phyloP scores from a whole-genome alignment of 35 echinoderm and acorn worm species.

The Apostichopus japonicus region DNA sequence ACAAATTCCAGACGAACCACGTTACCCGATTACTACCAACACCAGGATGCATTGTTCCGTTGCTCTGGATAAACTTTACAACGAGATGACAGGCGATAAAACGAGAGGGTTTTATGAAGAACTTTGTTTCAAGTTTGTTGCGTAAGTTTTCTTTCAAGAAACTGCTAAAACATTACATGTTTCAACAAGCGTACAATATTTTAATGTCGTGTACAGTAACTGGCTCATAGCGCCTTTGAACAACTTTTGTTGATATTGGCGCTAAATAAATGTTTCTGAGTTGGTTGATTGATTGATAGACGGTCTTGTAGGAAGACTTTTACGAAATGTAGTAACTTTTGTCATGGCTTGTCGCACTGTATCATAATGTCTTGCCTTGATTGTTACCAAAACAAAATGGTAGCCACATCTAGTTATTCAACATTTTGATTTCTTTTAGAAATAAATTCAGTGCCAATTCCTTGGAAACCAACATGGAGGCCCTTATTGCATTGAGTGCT shows the following conservation, averaged over 20 bases:
- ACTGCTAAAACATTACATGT: neutral
- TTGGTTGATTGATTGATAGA: too few species aligned
- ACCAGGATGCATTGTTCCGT: slow-evolving; percentile 91
- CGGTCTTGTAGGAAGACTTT: too few species aligned
- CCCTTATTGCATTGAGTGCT: slow-evolving; percentile 72
- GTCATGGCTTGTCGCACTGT: too few species aligned
- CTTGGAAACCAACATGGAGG: slow-evolving; percentile 94
- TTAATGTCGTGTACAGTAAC: too few species aligned
- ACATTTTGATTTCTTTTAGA: slow-evolving; percentile 55
- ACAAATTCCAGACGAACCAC: slow-evolving; percentile 81
- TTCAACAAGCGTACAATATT: too few species aligned
- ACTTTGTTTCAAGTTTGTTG: slow-evolving; percentile 83
- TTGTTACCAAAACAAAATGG: too few species aligned
- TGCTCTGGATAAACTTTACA: slow-evolving; percentile 79
- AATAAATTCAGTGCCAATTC: slow-evolving; percentile 79
- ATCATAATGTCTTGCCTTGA: too few species aligned
- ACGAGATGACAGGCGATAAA: slow-evolving; percentile 91
- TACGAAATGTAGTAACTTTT: too few species aligned
- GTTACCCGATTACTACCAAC: slow-evolving; percentile 72
- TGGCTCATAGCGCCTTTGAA: too few species aligned
- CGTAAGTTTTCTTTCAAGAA: slow-evolving; percentile 45
- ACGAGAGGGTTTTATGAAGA: slow-evolving; percentile 84
- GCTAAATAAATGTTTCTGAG: too few species aligned
- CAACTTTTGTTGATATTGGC: too few species aligned
- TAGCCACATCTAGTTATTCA: too few species aligned